Conservation (phyloP, 2,888 invertebrate genomes). For the Adela reaumurella region DNA sequence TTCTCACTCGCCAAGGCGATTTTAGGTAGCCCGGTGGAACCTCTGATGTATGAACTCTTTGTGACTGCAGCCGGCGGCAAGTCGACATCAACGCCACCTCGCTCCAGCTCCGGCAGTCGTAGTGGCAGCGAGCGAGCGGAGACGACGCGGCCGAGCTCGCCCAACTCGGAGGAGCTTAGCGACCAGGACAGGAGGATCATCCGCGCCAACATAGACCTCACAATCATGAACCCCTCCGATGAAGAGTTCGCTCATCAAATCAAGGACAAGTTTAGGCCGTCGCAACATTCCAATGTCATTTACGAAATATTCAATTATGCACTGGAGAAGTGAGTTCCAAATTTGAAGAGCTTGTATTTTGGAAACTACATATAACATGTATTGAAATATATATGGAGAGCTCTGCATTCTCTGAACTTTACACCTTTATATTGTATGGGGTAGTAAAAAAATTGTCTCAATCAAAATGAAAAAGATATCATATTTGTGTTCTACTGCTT, state of each 20-base stretch:
- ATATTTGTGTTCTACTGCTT: no score
- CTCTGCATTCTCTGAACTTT: no score
- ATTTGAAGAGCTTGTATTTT: no score
- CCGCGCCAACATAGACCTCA: slow-evolving; percentile 29
- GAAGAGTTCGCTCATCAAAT: slow-evolving; percentile 30
- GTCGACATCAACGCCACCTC: slow-evolving; percentile 27
- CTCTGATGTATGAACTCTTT: no score
- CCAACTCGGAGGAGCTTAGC: slow-evolving; percentile 19
- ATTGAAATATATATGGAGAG: no score
- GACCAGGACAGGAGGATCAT: slow-evolving; percentile 30
- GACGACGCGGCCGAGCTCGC: slow-evolving; percentile 10
- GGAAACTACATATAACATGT: no score
- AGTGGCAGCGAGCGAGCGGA: slow-evolving; percentile 21
- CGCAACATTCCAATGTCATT: slow-evolving; percentile 34
- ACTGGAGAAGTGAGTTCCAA: slow-evolving; percentile 15
- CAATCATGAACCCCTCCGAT: slow-evolving; percentile 28
- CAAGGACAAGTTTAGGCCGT: slow-evolving; percentile 24
- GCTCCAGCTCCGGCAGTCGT: slow-evolving; percentile 29
- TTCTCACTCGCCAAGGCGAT: no score
- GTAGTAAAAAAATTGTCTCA: no score
- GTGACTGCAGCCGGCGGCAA: slow-evolving; percentile 16
- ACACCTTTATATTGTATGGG: no score
- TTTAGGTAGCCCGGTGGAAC: no score
- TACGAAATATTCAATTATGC: slow-evolving; percentile 34
- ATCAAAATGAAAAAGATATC: no score